Evolutionary conservation across 2,888 invertebrate genomes (phyloP), one percentile per base, ranked within the genome.

Genomic region (Strigamia transsilvanica): DNA sequence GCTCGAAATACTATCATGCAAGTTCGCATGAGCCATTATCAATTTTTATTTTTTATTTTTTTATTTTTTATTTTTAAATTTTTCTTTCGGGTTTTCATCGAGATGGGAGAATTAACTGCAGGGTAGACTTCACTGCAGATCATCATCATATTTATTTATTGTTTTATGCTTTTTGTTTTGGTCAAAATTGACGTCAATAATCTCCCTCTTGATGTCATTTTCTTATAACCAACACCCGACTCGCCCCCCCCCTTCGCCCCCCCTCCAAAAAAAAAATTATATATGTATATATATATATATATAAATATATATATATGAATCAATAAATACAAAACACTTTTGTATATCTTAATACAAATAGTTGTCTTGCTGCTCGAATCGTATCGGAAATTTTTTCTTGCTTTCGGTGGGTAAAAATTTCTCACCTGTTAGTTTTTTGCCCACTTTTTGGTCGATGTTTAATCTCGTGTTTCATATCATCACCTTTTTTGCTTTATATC

Each of bases 381-480:
- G 61, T 61, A 61, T 27, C 27, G 27, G 61, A n/a, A 61, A n/a
- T 61, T 66, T 66, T n/a, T 66, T 66, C 66, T 66, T 66, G 66
- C 66, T 66, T 66, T 66, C 12, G 27, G 23, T 66, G 66, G 66
- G 66, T 23, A 21, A 51, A 12, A 15, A 51, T 12, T n/a, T 27
- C 27, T 66, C 66, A 23, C 21, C 66, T 10, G 23, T 13, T 61
- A 21, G n/a, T 61, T 9, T 6, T 13, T 61, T n/a, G n/a, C 15
- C 61, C 61, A 12, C 12, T 18, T 21, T 66, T 66, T 66, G 12
- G 66, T 66, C 66, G 66, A 66, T 66, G 66, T 66, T 66, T 66
- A 66, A 66, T 66, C 66, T 66, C 66, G 66, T 66, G 66, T 66
- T 66, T 66, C 66, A 66, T 66, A 66, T 66, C 66, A 66, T 66